Base-by-base conservation (phyloP, 2,797 vertebrate genomes). In the Salarias fasciatus region DNA sequence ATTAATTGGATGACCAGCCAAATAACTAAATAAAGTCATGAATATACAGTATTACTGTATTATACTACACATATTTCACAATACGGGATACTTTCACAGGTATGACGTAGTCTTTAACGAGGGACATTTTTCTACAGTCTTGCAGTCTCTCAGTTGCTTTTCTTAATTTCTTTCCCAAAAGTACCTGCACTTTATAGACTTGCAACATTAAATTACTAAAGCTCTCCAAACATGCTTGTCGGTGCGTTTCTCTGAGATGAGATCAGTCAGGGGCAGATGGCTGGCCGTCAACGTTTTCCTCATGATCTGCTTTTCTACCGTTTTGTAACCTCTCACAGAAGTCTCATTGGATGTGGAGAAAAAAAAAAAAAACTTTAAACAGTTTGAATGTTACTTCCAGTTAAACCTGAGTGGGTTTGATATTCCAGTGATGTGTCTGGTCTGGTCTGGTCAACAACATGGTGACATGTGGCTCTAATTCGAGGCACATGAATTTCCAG, bases 381-480 rank as follows among this genome's bases (percentile, higher is more conserved):
- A 92, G 87, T 93, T 94, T 93, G 92, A 94, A 93, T 94, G 93
- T 95, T 93, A 93, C 92, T 95, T 93, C 94, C 91, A 93, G 90
- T 87, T 73, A 83, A n/a, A n/a, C n/a, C n/a, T n/a, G n/a, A 85
- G 44, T 85, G 89, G 88, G 93, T 95, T 95, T 93, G 91, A 92
- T 92, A 92, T 94, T 94, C 85, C 83, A 92, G 91, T 93, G 90
- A 93, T 93, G 93, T 94, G 92, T 93, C 92, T 84, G 71, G 89
- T 86, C 93, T 93, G n/a, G 92, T 93, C 92, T 84, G 93, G 93
- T 94, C 88, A 80, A 90, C 72, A 93, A 92, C 86, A 64, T 91
- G 91, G 91, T 94, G 93, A 95, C 96, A 96, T 95, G 94, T 95
- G 95, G 94, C 89, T 80, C 89, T 95, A 95, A 97, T 96, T 95